Conservation (phyloP, 2,888 invertebrate genomes). For the Cantharis nigra region DNA sequence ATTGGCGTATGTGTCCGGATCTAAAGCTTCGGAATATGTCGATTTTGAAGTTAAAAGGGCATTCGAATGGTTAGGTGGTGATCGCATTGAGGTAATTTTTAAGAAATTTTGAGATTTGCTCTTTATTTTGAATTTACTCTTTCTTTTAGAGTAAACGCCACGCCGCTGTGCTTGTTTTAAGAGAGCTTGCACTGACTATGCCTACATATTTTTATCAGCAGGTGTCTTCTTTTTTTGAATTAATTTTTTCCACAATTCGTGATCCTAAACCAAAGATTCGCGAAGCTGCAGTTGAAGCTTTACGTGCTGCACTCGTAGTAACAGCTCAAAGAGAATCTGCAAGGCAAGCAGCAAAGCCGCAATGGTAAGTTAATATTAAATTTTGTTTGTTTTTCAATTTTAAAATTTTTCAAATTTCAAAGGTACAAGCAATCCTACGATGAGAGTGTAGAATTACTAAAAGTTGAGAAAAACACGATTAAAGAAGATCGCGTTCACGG, state of each 20-base stretch:
- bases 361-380: constrained; percentile 68
- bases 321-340: constrained; percentile 96
- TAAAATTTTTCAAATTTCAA: too few species aligned
- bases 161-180: constrained; percentile 88
- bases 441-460: constrained; percentile 82
- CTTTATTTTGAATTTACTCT: constrained; percentile 28
- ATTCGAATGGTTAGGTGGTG: constrained; percentile 92
- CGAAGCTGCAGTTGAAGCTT: constrained; percentile 90
- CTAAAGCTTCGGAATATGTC: constrained; percentile 95
- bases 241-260: constrained; percentile 87
- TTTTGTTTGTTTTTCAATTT: not conserved
- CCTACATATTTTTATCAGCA: constrained; percentile 98
- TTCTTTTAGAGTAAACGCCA: constrained; percentile 73
- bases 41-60: constrained; percentile 96
- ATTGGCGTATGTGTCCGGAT: constrained; percentile 87
- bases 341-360: constrained; percentile 85
- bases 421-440: constrained; percentile 89
- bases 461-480: constrained; percentile 72
- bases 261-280: constrained; percentile 91
- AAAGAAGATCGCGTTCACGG: constrained; percentile 93
- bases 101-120: not conserved
- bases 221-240: constrained; percentile 90
- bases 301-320: constrained; percentile 93
- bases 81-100: constrained; percentile 73
- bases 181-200: constrained; percentile 93